A percentile compares a stretch with the other conserved stretches of the same genome.
Evolutionary conservation across 1,140 invertebrate genomes (phyloP).

Genomic region (Frieseomelitta varia): DNA sequence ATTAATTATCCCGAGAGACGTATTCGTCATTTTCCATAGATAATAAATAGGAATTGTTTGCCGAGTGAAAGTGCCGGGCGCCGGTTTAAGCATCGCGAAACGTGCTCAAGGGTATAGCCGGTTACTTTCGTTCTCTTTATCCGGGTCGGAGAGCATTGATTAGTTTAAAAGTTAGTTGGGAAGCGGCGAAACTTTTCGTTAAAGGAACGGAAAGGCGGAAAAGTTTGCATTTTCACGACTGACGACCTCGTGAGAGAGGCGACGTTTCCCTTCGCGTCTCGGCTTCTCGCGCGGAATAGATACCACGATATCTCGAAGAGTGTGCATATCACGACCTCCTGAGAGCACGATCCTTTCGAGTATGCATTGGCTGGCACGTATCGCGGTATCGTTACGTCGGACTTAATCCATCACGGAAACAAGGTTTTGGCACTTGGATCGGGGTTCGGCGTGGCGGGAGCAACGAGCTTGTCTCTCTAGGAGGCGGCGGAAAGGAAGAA

Average conservation of each 20-base stretch:
- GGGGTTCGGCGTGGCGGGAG: not conserved
- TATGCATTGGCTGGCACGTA: not conserved
- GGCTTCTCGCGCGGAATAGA: not conserved
- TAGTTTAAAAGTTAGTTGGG: conserved; percentile 16
- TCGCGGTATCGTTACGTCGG: not conserved
- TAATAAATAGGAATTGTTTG: conserved; percentile 12
- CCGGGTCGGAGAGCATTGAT: conserved; percentile 6
- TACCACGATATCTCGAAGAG: no score
- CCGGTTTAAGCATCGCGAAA: not conserved
- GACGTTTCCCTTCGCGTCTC: not conserved
- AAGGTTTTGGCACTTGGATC: not conserved
- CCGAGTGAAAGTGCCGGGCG: conserved; percentile 6
- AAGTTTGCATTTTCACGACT: conserved; percentile 9
- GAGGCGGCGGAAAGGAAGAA: conserved; percentile 49
- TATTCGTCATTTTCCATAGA: not conserved
- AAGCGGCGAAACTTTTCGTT: conserved; percentile 15
- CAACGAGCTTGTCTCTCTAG: conserved; percentile 6
- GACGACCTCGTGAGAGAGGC: not conserved
- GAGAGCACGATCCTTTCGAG: not conserved
- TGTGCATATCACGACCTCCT: no score
- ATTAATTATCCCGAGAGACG: not conserved
- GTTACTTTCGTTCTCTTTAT: conserved; percentile 25
- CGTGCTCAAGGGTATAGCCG: not conserved
- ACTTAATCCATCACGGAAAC: not conserved
- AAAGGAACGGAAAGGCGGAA: not conserved